phyloP scores from a whole-genome alignment of 1,140 invertebrate species.

The Thereuonema tuberculata region DNA sequence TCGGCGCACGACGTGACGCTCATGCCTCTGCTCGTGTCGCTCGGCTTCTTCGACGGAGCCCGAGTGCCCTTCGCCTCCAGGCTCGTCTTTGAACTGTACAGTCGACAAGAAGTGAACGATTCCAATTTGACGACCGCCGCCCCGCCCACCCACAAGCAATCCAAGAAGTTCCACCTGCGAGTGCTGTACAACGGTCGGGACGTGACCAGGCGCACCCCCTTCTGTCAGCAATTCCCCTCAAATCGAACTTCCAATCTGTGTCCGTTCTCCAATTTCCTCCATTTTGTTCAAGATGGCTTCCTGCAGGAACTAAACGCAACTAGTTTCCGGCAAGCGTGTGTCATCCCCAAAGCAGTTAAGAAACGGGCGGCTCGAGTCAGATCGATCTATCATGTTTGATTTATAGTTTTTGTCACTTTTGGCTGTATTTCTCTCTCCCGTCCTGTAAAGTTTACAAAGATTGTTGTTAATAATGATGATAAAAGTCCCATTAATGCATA shows the following conservation, averaged over 20 bases:
- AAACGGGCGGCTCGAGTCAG: too few species aligned
- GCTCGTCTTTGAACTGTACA: slow-evolving; percentile 58
- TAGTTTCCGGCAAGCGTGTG: slow-evolving; percentile 15
- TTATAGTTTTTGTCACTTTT: too few species aligned
- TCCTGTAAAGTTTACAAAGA: too few species aligned
- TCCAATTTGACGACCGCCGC: slow-evolving; percentile 9
- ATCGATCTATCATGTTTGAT: too few species aligned
- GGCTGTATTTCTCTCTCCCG: too few species aligned
- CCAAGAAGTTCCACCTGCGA: slow-evolving; percentile 60
- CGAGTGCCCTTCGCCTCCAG: slow-evolving; percentile 62
- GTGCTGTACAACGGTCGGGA: slow-evolving; percentile 74
- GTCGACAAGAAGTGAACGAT: slow-evolving; percentile 19
- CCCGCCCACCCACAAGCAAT: slow-evolving; percentile 20
- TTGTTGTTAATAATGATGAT: too few species aligned
- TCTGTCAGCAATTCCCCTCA: slow-evolving; percentile 42
- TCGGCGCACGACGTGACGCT: slow-evolving; percentile 83
- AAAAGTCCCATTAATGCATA: too few species aligned
- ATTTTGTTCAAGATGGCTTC: slow-evolving; percentile 24
- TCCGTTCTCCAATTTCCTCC: slow-evolving; percentile 25
- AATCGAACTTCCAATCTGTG: slow-evolving; percentile 22
- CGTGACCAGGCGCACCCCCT: slow-evolving; percentile 61
- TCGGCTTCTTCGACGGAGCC: slow-evolving; percentile 50
- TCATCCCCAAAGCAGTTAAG: background rate
- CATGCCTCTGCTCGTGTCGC: slow-evolving; percentile 59
- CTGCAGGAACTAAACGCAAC: slow-evolving; percentile 15